phyloP scores from a whole-genome alignment of 2,113 vertebrate species.

The Sardina pilchardus region DNA sequence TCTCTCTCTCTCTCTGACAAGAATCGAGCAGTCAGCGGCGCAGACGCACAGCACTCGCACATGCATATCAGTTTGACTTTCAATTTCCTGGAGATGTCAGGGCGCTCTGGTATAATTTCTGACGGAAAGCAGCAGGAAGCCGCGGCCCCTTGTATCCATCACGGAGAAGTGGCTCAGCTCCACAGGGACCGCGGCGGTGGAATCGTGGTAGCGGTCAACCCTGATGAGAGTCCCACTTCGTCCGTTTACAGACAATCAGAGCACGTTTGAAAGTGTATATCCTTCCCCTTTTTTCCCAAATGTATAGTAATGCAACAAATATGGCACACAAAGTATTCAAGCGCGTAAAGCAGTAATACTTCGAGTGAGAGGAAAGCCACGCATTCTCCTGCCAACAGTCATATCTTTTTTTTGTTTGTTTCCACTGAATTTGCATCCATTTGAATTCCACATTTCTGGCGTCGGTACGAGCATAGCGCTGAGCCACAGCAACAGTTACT shows the following conservation, averaged over 20 bases:
- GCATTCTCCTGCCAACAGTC: not conserved
- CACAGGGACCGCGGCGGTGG: conserved; percentile 50
- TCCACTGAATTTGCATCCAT: not conserved
- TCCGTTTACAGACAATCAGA: not conserved
- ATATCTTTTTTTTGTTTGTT: not conserved
- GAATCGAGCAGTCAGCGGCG: not conserved
- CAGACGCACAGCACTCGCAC: not conserved
- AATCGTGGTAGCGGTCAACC: not conserved
- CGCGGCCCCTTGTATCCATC: conserved; percentile 78
- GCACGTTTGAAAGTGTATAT: not conserved
- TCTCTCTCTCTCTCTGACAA: conserved; percentile 67
- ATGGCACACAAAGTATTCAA: not conserved
- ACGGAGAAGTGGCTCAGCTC: conserved; percentile 69
- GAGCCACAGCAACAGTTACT: not conserved
- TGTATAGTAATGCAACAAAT: not conserved
- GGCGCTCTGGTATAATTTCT: conserved; percentile 69
- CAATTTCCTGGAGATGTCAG: conserved; percentile 68
- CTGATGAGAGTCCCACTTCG: not conserved
- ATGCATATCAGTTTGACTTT: conserved; percentile 11
- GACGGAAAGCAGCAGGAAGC: conserved; percentile 84
- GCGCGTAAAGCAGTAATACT: not conserved
- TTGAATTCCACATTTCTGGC: not conserved
- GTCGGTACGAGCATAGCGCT: not conserved
- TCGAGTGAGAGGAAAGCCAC: not conserved
- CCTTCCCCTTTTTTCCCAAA: not conserved